Conservation (phyloP, 2,797 vertebrate species). For the Ctenopoma kingsleyae region DNA sequence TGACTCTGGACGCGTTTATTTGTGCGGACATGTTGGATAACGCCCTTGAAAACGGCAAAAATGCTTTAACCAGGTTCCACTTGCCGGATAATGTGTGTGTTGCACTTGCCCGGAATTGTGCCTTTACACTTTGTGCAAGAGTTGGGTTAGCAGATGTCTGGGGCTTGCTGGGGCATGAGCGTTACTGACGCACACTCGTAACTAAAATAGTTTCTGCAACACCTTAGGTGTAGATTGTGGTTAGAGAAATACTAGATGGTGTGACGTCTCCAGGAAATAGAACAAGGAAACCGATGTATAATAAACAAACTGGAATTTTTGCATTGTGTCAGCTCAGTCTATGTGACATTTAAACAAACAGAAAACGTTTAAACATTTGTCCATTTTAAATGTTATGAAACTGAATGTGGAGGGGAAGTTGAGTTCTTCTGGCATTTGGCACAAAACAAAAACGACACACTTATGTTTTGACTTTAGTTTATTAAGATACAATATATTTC, state of each 20-base stretch:
- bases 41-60: not conserved
- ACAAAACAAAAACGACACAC: not conserved
- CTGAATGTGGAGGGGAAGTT: not conserved
- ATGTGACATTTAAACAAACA: too few species aligned
- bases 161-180: conserved; percentile 61
- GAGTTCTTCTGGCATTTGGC: not conserved
- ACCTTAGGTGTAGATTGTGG: not conserved
- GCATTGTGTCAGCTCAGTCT: not conserved
- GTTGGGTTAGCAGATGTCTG: not conserved
- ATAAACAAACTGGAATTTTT: not conserved
- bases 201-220: not conserved
- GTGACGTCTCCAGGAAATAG: conserved; percentile 7
- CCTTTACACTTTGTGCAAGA: not conserved
- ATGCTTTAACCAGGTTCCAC: not conserved
- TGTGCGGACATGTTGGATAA: not conserved
- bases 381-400: not conserved
- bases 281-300: not conserved
- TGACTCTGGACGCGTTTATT: not conserved
- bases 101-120: not conserved
- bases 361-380: too few species aligned
- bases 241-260: not conserved
- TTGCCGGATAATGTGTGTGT: too few species aligned
- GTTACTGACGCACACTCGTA: not conserved
- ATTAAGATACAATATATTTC: conserved; percentile 21
- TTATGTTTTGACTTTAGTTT: conserved; percentile 17